phyloP scores from a whole-genome alignment of 1,140 invertebrate species.

The Eriosoma lanigerum region DNA sequence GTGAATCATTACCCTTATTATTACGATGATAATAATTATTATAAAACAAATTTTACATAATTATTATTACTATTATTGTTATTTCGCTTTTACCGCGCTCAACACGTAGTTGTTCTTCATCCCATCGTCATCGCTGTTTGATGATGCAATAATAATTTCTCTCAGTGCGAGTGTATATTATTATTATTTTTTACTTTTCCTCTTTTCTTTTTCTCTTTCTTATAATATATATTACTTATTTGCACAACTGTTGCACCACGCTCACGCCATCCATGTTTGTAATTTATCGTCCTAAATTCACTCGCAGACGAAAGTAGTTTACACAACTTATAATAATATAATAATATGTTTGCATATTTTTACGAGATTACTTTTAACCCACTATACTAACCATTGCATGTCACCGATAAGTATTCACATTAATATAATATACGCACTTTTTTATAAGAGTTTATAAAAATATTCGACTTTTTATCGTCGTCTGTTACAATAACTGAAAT shows the following conservation, averaged over 20 bases:
- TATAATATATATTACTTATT: too few species aligned
- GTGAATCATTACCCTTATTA: too few species aligned
- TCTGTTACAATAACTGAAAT: too few species aligned
- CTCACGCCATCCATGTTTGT: neutral
- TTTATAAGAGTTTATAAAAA: too few species aligned
- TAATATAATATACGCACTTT: too few species aligned
- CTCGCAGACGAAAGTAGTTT: neutral
- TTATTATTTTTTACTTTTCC: constrained; percentile 1
- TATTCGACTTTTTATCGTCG: too few species aligned
- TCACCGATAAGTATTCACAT: too few species aligned
- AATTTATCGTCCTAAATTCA: constrained; percentile 12
- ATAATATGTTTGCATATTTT: neutral
- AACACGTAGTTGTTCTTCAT: neutral
- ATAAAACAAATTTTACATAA: too few species aligned
- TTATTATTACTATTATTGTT: neutral
- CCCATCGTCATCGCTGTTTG: neutral
- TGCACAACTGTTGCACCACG: constrained; percentile 13
- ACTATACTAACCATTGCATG: too few species aligned
- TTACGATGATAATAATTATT: too few species aligned
- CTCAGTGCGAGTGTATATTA: neutral
- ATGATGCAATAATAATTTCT: neutral
- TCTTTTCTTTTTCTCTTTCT: neutral
- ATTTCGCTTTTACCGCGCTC: constrained; percentile 2
- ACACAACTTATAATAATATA: too few species aligned
- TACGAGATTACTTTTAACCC: neutral